Evolutionary conservation across 37 sponge, comb jelly and placozoan species (phyloP).

Genomic region (Dysidea cf. avara): DNA sequence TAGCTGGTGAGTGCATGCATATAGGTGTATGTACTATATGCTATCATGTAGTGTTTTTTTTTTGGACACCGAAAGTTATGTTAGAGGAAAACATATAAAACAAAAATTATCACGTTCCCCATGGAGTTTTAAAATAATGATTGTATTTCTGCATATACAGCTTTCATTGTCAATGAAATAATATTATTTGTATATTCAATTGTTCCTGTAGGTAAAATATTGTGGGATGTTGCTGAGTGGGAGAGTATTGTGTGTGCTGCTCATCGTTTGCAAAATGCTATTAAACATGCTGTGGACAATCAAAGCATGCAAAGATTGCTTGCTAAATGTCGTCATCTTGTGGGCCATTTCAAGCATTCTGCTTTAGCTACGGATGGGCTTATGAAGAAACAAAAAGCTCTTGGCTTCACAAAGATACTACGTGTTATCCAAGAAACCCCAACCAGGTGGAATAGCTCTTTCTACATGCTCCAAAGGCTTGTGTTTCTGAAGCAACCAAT

Average conservation of each 20-base stretch:
- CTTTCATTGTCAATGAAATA: too few relatives aligned
- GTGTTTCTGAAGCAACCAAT: neutral
- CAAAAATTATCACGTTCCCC: too few relatives aligned
- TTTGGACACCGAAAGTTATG: too few relatives aligned
- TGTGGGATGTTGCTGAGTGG: neutral
- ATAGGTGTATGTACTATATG: too few relatives aligned
- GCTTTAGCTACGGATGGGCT: neutral
- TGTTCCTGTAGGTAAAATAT: neutral
- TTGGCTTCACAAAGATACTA: neutral
- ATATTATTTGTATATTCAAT: too few relatives aligned
- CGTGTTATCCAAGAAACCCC: slow-evolving; percentile 1
- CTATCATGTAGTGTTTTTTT: too few relatives aligned
- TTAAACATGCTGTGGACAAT: neutral
- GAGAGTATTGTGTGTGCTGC: neutral
- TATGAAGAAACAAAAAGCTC: neutral
- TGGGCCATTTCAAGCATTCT: neutral
- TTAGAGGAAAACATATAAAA: too few relatives aligned
- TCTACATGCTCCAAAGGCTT: neutral
- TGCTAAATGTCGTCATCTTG: slow-evolving; percentile 5
- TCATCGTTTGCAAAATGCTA: slow-evolving; percentile 3
- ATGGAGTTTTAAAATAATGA: too few relatives aligned
- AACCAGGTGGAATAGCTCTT: slow-evolving; percentile 3
- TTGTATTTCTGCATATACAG: too few relatives aligned
- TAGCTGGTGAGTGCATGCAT: neutral
- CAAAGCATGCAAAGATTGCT: slow-evolving; percentile 1